These are phyloP conservation scores for Troides helena DNA, from an alignment of 2,888 invertebrate genomes.

Conservation along the genomic window DNA sequence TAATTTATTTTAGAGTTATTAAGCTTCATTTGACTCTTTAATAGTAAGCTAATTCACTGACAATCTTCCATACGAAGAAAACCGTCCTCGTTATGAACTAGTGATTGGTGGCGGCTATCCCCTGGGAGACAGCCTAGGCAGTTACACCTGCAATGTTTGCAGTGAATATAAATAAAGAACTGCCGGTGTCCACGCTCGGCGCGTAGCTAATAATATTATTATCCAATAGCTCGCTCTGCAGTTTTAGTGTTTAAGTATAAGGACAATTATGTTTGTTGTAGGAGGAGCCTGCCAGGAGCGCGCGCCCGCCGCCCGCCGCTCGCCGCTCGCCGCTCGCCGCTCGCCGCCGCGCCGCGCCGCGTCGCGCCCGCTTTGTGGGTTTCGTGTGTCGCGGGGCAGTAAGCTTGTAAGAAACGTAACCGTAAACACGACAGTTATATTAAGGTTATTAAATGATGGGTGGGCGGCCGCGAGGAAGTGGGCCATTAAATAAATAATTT, in stretches of 20 bases:
- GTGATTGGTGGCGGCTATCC: too few relatives aligned
- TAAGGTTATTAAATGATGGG: constrained; percentile 36
- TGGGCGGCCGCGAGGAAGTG: constrained; percentile 27
- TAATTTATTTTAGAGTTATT: too few relatives aligned
- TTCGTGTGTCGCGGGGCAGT: constrained; percentile 31
- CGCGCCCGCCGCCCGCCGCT: background rate
- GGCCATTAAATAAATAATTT: constrained; percentile 28
- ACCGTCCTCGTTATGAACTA: too few relatives aligned
- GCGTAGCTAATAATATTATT: too few relatives aligned
- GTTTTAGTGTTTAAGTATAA: constrained; percentile 27
- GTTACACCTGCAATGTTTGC: too few relatives aligned
- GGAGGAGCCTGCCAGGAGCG: constrained; percentile 24
- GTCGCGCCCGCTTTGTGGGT: constrained; percentile 18
- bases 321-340: background rate
- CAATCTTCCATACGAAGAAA: too few relatives aligned
- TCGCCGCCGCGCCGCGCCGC: constrained; percentile 24
- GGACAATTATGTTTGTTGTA: constrained; percentile 32
- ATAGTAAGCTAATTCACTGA: too few relatives aligned
- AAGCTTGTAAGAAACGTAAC: constrained; percentile 33
- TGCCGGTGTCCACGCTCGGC: too few relatives aligned
- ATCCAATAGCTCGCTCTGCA: constrained; percentile 7
- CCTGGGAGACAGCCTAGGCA: too few relatives aligned
- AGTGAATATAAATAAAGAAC: too few relatives aligned
- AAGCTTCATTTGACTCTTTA: too few relatives aligned
- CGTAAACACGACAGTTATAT: constrained; percentile 36